These are phyloP conservation scores for Camponotus pennsylvanicus DNA, from an alignment of 1,140 invertebrate genomes.

Conservation along the genomic window DNA sequence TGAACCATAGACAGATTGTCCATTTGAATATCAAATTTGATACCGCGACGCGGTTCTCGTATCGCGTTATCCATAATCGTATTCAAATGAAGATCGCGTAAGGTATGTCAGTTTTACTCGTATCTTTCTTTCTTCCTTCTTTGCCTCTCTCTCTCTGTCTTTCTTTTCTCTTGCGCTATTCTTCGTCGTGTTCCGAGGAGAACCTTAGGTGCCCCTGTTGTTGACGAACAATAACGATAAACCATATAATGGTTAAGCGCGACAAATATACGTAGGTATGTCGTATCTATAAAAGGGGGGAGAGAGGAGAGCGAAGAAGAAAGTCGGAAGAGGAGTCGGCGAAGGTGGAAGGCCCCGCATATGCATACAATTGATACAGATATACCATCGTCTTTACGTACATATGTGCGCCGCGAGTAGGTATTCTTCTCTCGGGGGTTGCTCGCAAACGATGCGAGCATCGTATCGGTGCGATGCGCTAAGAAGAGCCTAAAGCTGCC, in stretches of 20 bases:
- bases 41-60: conserved; percentile 69
- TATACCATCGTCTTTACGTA: conserved; percentile 85
- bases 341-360: conserved; percentile 69
- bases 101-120: conserved; percentile 82
- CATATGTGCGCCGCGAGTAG: conserved; percentile 72
- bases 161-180: conserved; percentile 27
- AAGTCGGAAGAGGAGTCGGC: conserved; percentile 20
- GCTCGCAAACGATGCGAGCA: conserved; percentile 36
- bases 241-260: conserved; percentile 84
- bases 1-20: conserved; percentile 75
- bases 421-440: conserved; percentile 65
- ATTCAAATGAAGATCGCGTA: conserved; percentile 86
- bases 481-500: conserved; percentile 57
- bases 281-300: conserved; percentile 60
- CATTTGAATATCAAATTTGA: conserved; percentile 86
- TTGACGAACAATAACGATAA: conserved; percentile 85
- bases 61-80: conserved; percentile 85
- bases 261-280: conserved; percentile 82
- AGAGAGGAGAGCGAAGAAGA: not conserved
- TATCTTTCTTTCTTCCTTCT: conserved; percentile 26
- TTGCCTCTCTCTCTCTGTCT: conserved; percentile 23
- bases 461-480: conserved; percentile 6
- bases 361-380: conserved; percentile 87
- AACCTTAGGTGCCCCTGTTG: conserved; percentile 41
- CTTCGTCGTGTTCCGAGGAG: too few species aligned